phyloP scores from a whole-genome alignment of 1,140 invertebrate genomes.

The Doryteuthis pealeii region DNA sequence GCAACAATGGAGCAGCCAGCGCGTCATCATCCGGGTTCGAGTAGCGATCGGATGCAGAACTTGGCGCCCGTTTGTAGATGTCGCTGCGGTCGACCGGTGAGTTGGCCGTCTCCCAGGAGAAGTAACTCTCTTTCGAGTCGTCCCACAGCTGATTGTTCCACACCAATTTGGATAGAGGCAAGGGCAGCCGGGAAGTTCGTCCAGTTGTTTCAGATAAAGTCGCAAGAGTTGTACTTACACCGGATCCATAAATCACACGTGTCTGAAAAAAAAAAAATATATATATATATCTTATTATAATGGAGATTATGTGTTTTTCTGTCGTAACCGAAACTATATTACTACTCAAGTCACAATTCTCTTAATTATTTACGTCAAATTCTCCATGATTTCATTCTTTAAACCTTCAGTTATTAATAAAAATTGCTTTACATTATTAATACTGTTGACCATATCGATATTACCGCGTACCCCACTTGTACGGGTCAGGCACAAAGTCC shows the following conservation, averaged over 20 bases:
- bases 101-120: conserved; percentile 60
- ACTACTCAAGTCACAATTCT: too few species aligned
- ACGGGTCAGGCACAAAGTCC: too few species aligned
- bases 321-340: too few species aligned
- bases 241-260: conserved; percentile 34
- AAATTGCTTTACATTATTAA: too few species aligned
- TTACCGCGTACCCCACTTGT: too few species aligned
- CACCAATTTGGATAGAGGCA: conserved; percentile 60
- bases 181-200: conserved; percentile 58
- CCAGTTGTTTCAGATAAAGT: conserved; percentile 42
- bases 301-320: too few species aligned
- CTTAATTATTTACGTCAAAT: too few species aligned
- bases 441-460: too few species aligned
- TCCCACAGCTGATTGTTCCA: conserved; percentile 63
- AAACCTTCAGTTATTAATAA: too few species aligned
- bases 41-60: conserved; percentile 60
- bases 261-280: too few species aligned
- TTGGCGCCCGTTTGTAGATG: conserved; percentile 61
- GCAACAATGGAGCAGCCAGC: conserved; percentile 62
- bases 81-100: conserved; percentile 54
- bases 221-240: conserved; percentile 31
- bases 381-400: too few species aligned
- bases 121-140: conserved; percentile 50
- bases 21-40: conserved; percentile 54
- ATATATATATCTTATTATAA: too few species aligned